These are phyloP conservation scores for Nothoprocta perdicaria DNA, from an alignment of 2,113 vertebrate species.

Conservation along the genomic window DNA sequence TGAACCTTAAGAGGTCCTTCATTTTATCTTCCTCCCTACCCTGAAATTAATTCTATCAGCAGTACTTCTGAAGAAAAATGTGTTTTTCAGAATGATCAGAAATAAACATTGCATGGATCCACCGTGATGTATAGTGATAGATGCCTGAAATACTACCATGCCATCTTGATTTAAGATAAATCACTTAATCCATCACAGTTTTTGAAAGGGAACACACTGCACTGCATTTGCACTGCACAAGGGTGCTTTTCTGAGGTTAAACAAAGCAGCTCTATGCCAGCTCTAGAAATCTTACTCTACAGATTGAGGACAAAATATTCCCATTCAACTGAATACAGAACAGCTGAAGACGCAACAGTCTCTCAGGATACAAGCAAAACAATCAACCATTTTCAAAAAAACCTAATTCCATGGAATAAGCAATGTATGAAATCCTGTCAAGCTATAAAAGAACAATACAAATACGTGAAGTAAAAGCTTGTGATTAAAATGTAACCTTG, in stretches of 20 bases:
- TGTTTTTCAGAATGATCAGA: background rate
- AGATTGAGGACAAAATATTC: background rate
- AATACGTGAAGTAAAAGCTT: too few relatives aligned
- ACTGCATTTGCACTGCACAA: background rate
- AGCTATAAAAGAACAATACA: background rate
- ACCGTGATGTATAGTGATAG: background rate
- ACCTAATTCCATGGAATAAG: background rate
- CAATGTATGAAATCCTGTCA: background rate
- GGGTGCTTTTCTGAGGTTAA: background rate
- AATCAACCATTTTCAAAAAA: background rate
- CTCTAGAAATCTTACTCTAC: background rate
- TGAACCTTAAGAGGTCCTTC: background rate
- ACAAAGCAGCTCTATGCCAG: background rate
- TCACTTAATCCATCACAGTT: background rate
- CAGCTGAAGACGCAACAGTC: background rate
- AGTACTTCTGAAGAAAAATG: background rate
- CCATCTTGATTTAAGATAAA: background rate
- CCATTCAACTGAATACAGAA: background rate
- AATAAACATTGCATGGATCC: background rate
- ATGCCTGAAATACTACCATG: background rate
- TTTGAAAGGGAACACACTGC: background rate
- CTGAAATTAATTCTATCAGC: background rate
- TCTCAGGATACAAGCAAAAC: background rate
- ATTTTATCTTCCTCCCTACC: background rate
- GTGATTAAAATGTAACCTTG: background rate